Percentiles rank a stretch among this genome's conserved stretches.
Conservation (phyloP, 2,113 vertebrate genomes). For the Lepus europaeus region DNA sequence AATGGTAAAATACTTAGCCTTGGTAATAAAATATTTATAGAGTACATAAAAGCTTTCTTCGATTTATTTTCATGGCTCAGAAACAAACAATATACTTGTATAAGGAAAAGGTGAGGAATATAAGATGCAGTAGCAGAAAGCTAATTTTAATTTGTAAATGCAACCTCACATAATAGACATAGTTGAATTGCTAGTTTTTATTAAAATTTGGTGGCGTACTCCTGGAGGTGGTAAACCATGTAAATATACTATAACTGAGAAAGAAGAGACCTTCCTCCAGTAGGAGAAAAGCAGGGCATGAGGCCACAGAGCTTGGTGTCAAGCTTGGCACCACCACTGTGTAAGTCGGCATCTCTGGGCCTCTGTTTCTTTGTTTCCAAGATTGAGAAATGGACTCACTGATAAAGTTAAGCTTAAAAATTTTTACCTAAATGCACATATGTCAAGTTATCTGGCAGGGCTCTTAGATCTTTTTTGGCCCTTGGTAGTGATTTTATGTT, state of each 20-base stretch:
- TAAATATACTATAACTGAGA: conserved; percentile 31
- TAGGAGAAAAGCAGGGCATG: background rate
- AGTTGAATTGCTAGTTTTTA: conserved; percentile 53
- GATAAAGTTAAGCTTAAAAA: conserved; percentile 22
- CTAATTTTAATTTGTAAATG: conserved; percentile 39
- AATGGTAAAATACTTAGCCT: conserved; percentile 63
- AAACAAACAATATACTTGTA: conserved; percentile 25
- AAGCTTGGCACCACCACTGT: background rate
- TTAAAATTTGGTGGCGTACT: background rate
- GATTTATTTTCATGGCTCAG: conserved; percentile 65
- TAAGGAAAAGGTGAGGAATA: conserved; percentile 44
- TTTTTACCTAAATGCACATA: conserved; percentile 32
- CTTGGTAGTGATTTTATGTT: conserved; percentile 50
- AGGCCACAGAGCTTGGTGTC: background rate
- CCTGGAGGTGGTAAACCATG: background rate
- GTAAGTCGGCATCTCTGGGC: background rate
- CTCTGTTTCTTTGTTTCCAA: background rate
- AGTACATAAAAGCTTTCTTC: conserved; percentile 62
- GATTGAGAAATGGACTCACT: conserved; percentile 25
- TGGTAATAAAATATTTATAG: conserved; percentile 77
- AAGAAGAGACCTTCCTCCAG: background rate
- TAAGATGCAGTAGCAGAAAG: conserved; percentile 14
- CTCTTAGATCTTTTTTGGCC: conserved; percentile 20
- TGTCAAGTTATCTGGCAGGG: background rate
- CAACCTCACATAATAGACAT: background rate